These are phyloP conservation scores for Distichodus sexfasciatus DNA, from an alignment of 2,797 vertebrate genomes.

Conservation along the genomic window DNA sequence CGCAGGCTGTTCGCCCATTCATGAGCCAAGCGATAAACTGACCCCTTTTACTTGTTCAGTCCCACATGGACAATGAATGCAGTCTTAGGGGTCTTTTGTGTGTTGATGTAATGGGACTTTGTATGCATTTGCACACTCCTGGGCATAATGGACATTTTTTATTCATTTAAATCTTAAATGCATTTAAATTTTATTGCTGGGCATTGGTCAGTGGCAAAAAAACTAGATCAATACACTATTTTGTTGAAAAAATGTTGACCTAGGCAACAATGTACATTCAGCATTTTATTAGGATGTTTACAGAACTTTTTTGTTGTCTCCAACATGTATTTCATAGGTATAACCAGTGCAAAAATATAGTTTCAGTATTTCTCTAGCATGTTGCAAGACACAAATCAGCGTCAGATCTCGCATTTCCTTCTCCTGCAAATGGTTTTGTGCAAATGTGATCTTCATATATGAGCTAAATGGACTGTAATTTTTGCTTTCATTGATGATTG, in stretches of 20 bases:
- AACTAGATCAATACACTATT: not conserved
- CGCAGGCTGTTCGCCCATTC: not conserved
- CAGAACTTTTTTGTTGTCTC: too few species aligned
- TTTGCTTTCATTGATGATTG: not conserved
- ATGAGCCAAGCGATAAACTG: slow-evolving; percentile 11
- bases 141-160: not conserved
- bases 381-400: too few species aligned
- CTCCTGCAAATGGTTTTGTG: not conserved
- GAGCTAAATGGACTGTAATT: not conserved
- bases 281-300: too few species aligned
- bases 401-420: too few species aligned
- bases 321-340: too few species aligned
- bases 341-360: too few species aligned
- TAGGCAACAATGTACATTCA: not conserved
- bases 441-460: not conserved
- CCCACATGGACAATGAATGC: slow-evolving; percentile 9
- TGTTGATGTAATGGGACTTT: not conserved
- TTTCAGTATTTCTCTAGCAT: too few species aligned
- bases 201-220: not conserved
- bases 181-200: not conserved
- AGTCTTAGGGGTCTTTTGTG: slow-evolving; percentile 25
- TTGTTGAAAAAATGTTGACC: not conserved
- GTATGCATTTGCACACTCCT: not conserved
- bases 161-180: not conserved
- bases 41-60: slow-evolving; percentile 12